These are phyloP conservation scores for Lepetodrilus schrolli DNA, from an alignment of 2,888 invertebrate genomes.

Conservation along the genomic window DNA sequence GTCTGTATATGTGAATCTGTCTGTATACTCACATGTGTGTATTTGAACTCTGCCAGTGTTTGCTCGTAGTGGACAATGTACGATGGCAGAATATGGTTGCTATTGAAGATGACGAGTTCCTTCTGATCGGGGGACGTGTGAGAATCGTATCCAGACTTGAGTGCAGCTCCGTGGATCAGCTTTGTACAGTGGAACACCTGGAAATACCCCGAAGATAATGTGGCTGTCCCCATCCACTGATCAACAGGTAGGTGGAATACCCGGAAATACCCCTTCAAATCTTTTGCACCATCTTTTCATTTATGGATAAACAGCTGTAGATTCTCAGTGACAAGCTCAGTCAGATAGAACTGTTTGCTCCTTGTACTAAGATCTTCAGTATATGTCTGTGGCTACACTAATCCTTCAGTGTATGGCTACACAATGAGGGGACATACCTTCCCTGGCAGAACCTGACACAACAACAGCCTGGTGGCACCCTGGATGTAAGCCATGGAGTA, in stretches of 20 bases:
- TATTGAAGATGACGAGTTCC: constrained; percentile 65
- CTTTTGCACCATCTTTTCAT: too few relatives aligned
- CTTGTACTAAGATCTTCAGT: too few relatives aligned
- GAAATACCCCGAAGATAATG: too few relatives aligned
- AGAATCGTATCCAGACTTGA: constrained; percentile 58
- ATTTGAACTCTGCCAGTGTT: constrained; percentile 20
- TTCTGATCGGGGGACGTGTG: constrained; percentile 66
- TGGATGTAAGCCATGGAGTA: constrained; percentile 66
- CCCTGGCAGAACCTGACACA: constrained; percentile 67
- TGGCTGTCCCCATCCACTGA: too few relatives aligned
- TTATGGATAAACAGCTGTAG: too few relatives aligned
- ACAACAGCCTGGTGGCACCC: constrained; percentile 55
- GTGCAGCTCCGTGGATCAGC: constrained; percentile 56
- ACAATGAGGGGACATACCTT: constrained; percentile 55
- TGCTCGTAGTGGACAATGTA: constrained; percentile 63
- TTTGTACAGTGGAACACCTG: constrained; percentile 59
- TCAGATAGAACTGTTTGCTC: too few relatives aligned
- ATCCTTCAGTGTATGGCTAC: too few relatives aligned
- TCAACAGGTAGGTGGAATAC: too few relatives aligned
- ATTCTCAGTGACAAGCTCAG: too few relatives aligned
- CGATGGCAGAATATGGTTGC: constrained; percentile 60
- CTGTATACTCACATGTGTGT: too few relatives aligned
- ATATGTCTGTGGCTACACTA: too few relatives aligned
- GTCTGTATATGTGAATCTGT: neutral
- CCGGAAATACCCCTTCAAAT: too few relatives aligned